Conservation (phyloP, 2,888 invertebrate genomes). For the Meteorus colon region DNA sequence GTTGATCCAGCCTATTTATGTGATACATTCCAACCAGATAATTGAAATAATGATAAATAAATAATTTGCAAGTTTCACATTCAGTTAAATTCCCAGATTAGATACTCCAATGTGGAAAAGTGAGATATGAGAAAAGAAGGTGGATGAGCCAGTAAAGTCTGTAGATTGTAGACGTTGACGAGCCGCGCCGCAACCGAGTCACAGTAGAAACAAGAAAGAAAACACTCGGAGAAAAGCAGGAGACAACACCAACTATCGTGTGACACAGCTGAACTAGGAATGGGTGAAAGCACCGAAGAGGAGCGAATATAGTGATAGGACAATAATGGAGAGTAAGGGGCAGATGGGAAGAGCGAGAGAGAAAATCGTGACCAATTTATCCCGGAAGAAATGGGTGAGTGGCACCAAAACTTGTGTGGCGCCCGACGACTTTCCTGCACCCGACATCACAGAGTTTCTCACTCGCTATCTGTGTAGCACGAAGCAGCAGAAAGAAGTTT, state of each 20-base stretch:
- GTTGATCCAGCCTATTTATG: too few species aligned
- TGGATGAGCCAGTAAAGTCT: background rate
- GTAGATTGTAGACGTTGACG: slow-evolving; percentile 11
- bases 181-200: background rate
- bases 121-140: background rate
- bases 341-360: background rate
- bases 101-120: background rate
- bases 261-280: background rate
- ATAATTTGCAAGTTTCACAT: background rate
- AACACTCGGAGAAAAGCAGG: slow-evolving; percentile 1
- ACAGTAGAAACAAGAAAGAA: background rate
- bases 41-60: background rate
- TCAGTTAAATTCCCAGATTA: background rate
- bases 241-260: slow-evolving; percentile 2
- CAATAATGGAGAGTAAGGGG: slow-evolving; percentile 23
- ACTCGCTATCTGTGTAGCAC: slow-evolving; percentile 10
- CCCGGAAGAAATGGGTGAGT: slow-evolving; percentile 48
- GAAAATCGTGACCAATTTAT: slow-evolving; percentile 41
- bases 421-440: slow-evolving; percentile 46
- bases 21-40: background rate
- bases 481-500: slow-evolving; percentile 29
- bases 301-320: background rate
- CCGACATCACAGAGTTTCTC: slow-evolving; percentile 24
- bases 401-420: slow-evolving; percentile 49
- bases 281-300: slow-evolving; percentile 10